Conservation (phyloP, 2,113 vertebrate genomes). For the Amphiprion percula region DNA sequence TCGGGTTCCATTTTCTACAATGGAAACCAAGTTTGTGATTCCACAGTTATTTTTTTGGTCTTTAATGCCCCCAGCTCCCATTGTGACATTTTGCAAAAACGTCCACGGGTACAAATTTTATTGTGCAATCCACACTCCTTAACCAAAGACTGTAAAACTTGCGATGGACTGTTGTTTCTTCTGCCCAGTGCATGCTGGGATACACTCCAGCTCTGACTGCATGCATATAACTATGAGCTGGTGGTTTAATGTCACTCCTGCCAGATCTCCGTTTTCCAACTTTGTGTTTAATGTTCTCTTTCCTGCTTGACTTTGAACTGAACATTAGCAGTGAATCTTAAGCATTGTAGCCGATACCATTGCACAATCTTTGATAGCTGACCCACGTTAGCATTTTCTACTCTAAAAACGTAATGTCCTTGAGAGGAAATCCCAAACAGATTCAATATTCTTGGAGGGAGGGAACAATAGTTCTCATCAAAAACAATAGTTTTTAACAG, state of each 20-base stretch:
- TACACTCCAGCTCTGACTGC: constrained; percentile 4
- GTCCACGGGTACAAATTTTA: neutral
- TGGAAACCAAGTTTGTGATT: neutral
- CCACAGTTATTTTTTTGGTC: too few species aligned
- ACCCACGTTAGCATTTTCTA: constrained; percentile 3
- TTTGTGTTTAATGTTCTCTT: neutral
- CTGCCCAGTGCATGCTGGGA: constrained; percentile 30
- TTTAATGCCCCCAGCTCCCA: neutral
- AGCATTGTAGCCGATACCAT: neutral
- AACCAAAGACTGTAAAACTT: neutral
- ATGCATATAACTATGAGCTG: neutral
- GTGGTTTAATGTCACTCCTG: neutral
- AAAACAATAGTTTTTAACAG: too few species aligned
- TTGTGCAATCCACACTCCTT: neutral
- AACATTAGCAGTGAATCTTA: constrained; percentile 5
- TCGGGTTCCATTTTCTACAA: neutral
- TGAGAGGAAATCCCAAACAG: constrained; percentile 5
- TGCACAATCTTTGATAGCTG: neutral
- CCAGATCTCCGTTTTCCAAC: neutral
- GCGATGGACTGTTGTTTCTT: neutral
- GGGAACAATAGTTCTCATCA: neutral
- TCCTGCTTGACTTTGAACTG: neutral
- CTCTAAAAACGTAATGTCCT: neutral
- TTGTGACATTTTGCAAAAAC: neutral
- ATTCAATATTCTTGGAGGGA: neutral